A percentile compares a stretch with the other conserved stretches of the same genome.
These are phyloP conservation scores for Apogon talboti DNA, from an alignment of 2,797 vertebrate species.

Conservation along the genomic window DNA sequence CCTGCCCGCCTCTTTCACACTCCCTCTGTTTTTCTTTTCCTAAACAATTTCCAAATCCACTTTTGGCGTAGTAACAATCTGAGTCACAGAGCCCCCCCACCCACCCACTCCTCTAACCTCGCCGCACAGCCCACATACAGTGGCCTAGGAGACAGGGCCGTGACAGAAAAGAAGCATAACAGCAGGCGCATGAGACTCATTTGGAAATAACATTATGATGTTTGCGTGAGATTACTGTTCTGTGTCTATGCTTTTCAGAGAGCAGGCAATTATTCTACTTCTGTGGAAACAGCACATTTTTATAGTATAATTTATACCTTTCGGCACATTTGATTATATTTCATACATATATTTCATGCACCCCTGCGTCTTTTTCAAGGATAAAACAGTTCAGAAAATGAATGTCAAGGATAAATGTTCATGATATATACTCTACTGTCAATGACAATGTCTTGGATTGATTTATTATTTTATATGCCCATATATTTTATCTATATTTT, in stretches of 20 bases:
- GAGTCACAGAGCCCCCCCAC: not conserved
- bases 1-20: not conserved
- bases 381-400: too few species aligned
- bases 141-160: constrained; percentile 37
- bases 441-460: too few species aligned
- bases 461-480: too few species aligned
- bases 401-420: too few species aligned
- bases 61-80: too few species aligned
- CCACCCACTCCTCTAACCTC: not conserved
- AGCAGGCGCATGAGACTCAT: constrained; percentile 64
- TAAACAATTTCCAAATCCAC: too few species aligned
- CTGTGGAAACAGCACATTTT: constrained; percentile 20
- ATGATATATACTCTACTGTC: too few species aligned
- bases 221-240: constrained; percentile 40
- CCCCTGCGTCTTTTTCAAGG: too few species aligned
- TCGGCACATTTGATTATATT: too few species aligned
- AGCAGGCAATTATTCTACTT: constrained; percentile 8
- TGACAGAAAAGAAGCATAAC: constrained; percentile 55
- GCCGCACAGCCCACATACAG: constrained; percentile 19
- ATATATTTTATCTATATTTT: too few species aligned
- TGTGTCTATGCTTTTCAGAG: constrained; percentile 26
- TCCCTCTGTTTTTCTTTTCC: constrained; percentile 1
- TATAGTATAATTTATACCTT: not conserved
- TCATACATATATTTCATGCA: too few species aligned
- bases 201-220: constrained; percentile 66